phyloP scores from a whole-genome alignment of 1,140 invertebrate species.

The Pogonognathellus flavescens region DNA sequence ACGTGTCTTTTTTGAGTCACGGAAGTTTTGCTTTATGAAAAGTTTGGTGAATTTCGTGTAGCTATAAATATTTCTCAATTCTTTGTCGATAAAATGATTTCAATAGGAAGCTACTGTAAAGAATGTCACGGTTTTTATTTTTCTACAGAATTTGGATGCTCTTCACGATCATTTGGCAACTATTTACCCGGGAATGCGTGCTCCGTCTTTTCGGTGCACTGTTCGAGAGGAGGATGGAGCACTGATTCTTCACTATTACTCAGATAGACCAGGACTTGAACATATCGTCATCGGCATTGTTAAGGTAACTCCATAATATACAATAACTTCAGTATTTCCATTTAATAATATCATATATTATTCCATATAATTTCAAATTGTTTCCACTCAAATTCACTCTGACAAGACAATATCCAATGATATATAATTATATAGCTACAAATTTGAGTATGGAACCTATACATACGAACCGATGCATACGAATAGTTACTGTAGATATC shows the following conservation, averaged over 20 bases:
- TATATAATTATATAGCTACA: too few relatives aligned
- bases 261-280: slow-evolving; percentile 90
- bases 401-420: too few relatives aligned
- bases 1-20: too few relatives aligned
- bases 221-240: slow-evolving; percentile 87
- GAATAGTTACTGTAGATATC: too few relatives aligned
- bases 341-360: background rate
- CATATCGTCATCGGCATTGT: slow-evolving; percentile 95
- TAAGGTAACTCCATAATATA: slow-evolving; percentile 79
- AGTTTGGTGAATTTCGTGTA: too few relatives aligned
- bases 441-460: too few relatives aligned
- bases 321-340: background rate
- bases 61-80: too few relatives aligned
- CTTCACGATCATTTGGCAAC: slow-evolving; percentile 94
- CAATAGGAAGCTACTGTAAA: background rate
- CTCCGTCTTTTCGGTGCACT: slow-evolving; percentile 92
- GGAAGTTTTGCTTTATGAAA: too few relatives aligned
- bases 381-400: too few relatives aligned
- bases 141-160: slow-evolving; percentile 86
- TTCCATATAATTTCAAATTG: too few relatives aligned
- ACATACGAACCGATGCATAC: too few relatives aligned
- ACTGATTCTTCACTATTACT: slow-evolving; percentile 91
- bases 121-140: background rate
- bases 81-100: too few relatives aligned
- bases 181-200: slow-evolving; percentile 92